Evolutionary conservation across 2,888 invertebrate species (phyloP), one percentile per base, ranked within the genome.

Genomic region (Papilio gigon): DNA sequence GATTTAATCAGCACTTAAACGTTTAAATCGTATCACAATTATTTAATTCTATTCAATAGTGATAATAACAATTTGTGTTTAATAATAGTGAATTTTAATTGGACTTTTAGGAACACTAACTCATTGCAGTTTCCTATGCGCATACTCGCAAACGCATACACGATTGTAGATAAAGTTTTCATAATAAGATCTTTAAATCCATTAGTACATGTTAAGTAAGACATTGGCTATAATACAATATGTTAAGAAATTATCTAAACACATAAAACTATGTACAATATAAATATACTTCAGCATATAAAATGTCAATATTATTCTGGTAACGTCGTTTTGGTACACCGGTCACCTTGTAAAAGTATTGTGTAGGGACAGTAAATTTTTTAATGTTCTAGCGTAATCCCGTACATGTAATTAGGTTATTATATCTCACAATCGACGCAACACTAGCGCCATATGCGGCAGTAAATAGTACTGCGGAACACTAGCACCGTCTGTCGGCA

Each of bases 281-380:
- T 63, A 62, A 66, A 69, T 58, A 71, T 47, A 64, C 35, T 64
- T 62, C 65, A 60, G 35, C 53, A 56, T 67, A 50, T 62, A 44
- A 62, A 63, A 42, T 17, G 69, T 62, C 42, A 50, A 67, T 68
- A 68, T 61, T 63, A 42, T 33, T 70, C 67, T 78, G 79, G 80
- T 80, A 79, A 79, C 80, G 73, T 74, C 70, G 71, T 74, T 78
- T 85, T 85, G 86, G 84, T 79, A 81, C 80, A 78, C 75, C 74
- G 73, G 78, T 77, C 76, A 80, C 78, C 76, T 63, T 77, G 76
- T 75, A 70, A 72, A 30, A 30, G 30, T 56, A 56, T 56, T 17
- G 27, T 53, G 14, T 27, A 53, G 1, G n/a, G n/a, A 53, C 14
- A 37, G 14, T 37, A 37, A 12, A 14, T 12, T 25, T 6, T 47